These are phyloP conservation scores for Prunella fulvescens DNA, from an alignment of 2,113 vertebrate species.

Conservation along the genomic window DNA sequence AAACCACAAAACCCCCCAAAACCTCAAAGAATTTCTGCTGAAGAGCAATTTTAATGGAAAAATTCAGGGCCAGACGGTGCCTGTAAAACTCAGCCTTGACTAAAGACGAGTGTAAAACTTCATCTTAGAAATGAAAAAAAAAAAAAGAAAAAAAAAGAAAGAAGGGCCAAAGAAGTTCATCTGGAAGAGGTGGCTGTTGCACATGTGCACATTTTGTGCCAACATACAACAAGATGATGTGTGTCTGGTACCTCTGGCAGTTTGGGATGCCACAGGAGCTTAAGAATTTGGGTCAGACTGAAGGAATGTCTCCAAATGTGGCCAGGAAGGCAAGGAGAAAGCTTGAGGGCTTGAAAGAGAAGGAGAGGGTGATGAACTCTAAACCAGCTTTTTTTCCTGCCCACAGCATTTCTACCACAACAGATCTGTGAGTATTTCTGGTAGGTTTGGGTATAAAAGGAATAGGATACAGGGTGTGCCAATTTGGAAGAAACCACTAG, in stretches of 20 bases:
- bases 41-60: not conserved
- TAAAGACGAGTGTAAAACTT: not conserved
- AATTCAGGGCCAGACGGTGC: not conserved
- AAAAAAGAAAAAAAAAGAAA: too few relatives aligned
- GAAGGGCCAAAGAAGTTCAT: not conserved
- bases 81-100: not conserved
- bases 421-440: not conserved
- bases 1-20: accelerated
- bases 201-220: not conserved
- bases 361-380: not conserved
- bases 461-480: not conserved
- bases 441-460: not conserved
- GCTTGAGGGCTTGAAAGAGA: not conserved
- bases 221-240: not conserved
- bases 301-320: not conserved
- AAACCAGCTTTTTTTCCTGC: not conserved
- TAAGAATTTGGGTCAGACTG: not conserved
- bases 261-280: not conserved
- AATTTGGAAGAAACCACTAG: not conserved
- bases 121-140: not conserved
- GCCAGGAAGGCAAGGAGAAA: not conserved
- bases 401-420: not conserved
- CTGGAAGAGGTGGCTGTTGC: not conserved
- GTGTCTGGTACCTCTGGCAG: not conserved
- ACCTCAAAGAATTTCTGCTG: not conserved